Percentiles rank a stretch among this genome's conserved stretches.
phyloP scores from a whole-genome alignment of 2,113 vertebrate genomes.

The Heteronetta atricapilla region DNA sequence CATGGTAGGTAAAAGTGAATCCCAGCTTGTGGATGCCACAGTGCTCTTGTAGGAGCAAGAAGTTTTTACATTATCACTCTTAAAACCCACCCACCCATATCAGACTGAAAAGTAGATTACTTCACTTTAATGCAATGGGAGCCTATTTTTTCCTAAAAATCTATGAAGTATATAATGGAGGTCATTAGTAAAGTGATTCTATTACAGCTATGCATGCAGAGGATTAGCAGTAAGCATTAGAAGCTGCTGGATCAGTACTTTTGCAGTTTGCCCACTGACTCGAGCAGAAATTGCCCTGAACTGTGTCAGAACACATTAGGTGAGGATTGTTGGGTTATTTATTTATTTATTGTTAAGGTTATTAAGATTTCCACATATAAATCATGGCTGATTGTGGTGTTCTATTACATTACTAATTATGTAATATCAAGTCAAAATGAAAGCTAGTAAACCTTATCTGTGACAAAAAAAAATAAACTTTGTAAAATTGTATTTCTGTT shows the following conservation, averaged over 20 bases:
- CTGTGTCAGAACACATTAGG: background rate
- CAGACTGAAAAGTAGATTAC: background rate
- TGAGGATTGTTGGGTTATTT: background rate
- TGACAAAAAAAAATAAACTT: background rate
- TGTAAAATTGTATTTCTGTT: background rate
- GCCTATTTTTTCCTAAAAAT: background rate
- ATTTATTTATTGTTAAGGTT: background rate
- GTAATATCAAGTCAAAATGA: background rate
- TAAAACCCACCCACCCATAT: background rate
- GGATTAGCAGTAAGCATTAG: background rate
- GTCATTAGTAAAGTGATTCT: background rate
- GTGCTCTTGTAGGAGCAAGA: background rate
- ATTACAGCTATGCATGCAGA: background rate
- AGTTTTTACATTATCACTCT: background rate
- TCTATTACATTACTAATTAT: background rate
- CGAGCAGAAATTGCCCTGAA: background rate
- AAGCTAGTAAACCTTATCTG: background rate
- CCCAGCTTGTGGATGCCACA: background rate
- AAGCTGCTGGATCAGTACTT: background rate
- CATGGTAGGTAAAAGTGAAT: background rate
- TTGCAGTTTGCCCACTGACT: background rate
- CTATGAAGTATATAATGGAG: background rate
- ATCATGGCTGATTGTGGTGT: background rate
- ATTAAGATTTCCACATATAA: background rate
- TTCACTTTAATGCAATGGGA: background rate